These are phyloP conservation scores for Silurus meridionalis DNA, from an alignment of 2,113 vertebrate species.

Conservation along the genomic window DNA sequence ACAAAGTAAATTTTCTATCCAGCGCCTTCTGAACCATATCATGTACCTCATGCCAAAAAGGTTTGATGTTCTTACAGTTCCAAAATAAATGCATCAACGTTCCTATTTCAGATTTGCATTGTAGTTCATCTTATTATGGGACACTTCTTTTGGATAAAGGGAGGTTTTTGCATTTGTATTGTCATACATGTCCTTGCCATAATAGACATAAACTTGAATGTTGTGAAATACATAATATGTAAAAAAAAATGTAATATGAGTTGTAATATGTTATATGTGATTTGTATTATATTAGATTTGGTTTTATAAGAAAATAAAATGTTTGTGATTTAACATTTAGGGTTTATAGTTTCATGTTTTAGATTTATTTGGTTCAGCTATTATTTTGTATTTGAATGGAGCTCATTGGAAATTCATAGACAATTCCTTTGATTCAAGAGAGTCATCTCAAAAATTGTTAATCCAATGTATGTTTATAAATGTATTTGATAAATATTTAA, in stretches of 20 bases:
- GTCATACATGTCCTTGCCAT: not conserved
- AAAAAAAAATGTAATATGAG: no score
- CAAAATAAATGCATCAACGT: no score
- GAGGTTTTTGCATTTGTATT: not conserved
- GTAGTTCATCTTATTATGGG: conserved; percentile 27
- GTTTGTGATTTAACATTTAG: not conserved
- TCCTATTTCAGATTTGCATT: no score
- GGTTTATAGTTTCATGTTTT: not conserved
- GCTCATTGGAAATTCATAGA: not conserved
- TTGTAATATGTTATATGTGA: no score
- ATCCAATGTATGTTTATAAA: not conserved
- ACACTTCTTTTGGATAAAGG: not conserved
- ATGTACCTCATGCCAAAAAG: no score
- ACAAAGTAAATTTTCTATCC: no score
- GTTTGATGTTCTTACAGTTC: no score
- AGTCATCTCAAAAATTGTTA: not conserved
- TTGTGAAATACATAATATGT: no score
- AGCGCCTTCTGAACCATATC: no score
- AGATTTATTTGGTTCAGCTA: not conserved
- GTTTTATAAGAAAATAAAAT: not conserved
- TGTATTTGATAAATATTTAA: not conserved
- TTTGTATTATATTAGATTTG: no score
- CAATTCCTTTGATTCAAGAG: not conserved
- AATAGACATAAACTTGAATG: not conserved
- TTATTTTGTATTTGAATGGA: not conserved